Evolutionary conservation across 1,140 invertebrate species (phyloP), one percentile per base, ranked within the genome.

Genomic region (Hirudo medicinalis): DNA sequence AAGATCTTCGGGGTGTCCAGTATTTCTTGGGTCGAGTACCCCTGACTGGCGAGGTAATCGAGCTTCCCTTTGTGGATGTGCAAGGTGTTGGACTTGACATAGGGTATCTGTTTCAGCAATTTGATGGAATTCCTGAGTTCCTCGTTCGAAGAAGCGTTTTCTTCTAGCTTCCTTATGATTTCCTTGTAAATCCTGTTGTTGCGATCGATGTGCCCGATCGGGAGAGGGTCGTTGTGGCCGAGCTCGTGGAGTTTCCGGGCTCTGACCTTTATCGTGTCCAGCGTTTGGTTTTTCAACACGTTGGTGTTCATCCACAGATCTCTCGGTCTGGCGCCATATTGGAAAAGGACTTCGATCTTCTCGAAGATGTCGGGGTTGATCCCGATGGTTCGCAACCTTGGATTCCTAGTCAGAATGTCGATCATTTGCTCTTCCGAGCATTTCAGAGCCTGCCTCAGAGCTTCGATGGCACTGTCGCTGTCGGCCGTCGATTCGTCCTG

Each of bases 371-470:
- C 25, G 22, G 6, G 25, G 15, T 53, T 36, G 2, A 54, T 70
- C 22, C 43, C 13, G 19, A n/a, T 20, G 19, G 36, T 49, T 25
- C 32, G 25, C 6, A 70, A 22, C 29, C 69, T 36, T 4, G 49
- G 49, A 70, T 70, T 70, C 43, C 53, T 70, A 0, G n/a, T 70
- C 40, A 70, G 53, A 22, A 70, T 49, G 19, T 70, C 69, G 19
- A 54, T 8, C 69, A 70, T 70, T 25, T 70, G 6, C 20, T 54
- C 53, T 25, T 70, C 69, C 5, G 19, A 27, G 43, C 69, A 70
- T 17, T 54, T 36, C n/a, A 70, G 69, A 1, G 53, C 3, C n/a
- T 13, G 19, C 29, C 49, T 40, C 13, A 70, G 15, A 49, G 2
- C 43, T 40, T 70, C 69, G 0, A 54, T 19, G 32, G 25, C 27